phyloP scores from a whole-genome alignment of 1,140 invertebrate genomes.

The Calephelis virginiensis region DNA sequence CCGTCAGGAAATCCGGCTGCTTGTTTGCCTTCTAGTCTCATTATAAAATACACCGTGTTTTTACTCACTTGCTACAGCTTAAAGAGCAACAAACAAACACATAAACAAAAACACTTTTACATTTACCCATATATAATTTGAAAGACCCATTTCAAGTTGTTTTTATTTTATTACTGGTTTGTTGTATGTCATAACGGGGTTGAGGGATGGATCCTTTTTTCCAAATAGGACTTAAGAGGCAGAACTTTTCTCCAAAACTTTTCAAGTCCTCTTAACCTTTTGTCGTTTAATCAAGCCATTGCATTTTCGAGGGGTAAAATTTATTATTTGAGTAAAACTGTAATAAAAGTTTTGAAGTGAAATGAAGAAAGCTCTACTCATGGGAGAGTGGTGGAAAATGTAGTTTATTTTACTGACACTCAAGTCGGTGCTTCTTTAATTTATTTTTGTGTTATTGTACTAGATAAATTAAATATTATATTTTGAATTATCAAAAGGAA shows the following conservation, averaged over 20 bases:
- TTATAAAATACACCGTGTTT: too few species aligned
- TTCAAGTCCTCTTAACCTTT: neutral
- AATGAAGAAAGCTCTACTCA: neutral
- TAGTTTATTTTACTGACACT: neutral
- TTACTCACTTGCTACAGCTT: too few species aligned
- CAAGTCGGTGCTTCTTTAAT: too few species aligned
- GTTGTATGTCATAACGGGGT: neutral
- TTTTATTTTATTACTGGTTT: neutral
- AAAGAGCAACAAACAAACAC: too few species aligned
- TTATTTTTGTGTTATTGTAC: too few species aligned
- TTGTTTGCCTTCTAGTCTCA: too few species aligned
- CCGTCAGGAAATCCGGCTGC: too few species aligned
- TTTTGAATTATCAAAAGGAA: too few species aligned
- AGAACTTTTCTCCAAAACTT: neutral
- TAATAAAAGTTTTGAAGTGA: constrained; percentile 2
- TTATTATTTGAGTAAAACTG: constrained; percentile 9
- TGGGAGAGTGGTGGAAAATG: neutral
- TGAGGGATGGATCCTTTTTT: neutral
- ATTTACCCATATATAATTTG: too few species aligned
- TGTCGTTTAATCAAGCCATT: constrained; percentile 8
- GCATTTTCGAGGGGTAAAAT: constrained; percentile 10
- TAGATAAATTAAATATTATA: too few species aligned
- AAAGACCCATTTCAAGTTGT: neutral
- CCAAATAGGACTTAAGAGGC: constrained; percentile 11
- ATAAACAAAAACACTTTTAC: too few species aligned